Base-by-base conservation (phyloP, 1,140 invertebrate species). In the Calephelis virginiensis region DNA sequence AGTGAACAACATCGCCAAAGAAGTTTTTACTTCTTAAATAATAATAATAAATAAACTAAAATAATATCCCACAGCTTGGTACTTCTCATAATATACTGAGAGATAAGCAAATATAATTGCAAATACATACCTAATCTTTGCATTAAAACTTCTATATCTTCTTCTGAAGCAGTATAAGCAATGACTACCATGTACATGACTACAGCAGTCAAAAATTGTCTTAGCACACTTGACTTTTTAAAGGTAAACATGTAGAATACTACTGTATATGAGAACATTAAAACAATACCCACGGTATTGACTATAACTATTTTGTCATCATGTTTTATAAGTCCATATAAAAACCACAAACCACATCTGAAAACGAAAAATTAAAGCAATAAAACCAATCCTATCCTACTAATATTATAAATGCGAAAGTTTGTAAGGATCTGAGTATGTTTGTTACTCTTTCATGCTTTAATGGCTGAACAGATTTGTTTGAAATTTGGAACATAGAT, bases 291-390 rank as follows among this genome's bases (percentile, higher is more conserved):
- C 79, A 95, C 92, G 40, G 92, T 79, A 86, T 96, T 96, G 3
- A 96, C 95, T 70, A 94, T 81, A 61, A 94, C 92, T 70, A 96
- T 91, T 68, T 94, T 94, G 14, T 80, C 81, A 83, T 96, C 95
- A 64, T 92, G 78, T 70, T 94, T 94, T 63, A 95, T 82, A 60
- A 94, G 83, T 49, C 95, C 95, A 91, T 96, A 96, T 67, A 93
- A 85, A 12, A 95, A 73, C 95, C 95, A 96, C 11, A 96, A 80
- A 73, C 92, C 92, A 74, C 93, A 94, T 68, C 94, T 95, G 81
- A 50, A 80, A 81, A 63, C 64, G 75, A 77, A 70, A 63, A 43
- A 43, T 43, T 8, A 5, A 9, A 43, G 40, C 28, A 28, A 43
- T 43, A 1, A 43, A 43, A 43, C 8, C 40, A 43, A 43, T 9